Conservation (phyloP, 2,888 invertebrate genomes). For the Orchestes rusci region DNA sequence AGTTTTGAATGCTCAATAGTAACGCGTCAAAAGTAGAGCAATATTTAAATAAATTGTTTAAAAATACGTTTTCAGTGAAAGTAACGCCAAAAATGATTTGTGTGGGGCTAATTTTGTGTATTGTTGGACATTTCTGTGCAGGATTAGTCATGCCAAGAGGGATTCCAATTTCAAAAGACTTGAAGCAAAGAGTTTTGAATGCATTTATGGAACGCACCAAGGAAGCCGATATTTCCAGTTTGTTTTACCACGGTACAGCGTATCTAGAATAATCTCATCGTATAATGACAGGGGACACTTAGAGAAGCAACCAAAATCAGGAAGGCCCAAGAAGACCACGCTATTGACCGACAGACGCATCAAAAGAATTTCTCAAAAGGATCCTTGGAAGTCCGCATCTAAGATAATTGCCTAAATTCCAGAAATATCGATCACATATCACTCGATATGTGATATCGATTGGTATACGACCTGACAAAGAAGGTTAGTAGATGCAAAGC, state of each 20-base stretch:
- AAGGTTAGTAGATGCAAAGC: background rate
- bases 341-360: background rate
- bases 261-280: constrained; percentile 1
- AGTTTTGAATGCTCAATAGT: constrained; percentile 1
- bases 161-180: constrained; percentile 7
- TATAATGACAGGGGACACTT: background rate
- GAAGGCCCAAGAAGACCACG: background rate
- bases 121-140: constrained; percentile 3
- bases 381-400: background rate
- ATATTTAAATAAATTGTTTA: constrained; percentile 7
- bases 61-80: constrained; percentile 1
- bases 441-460: no score
- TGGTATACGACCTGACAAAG: constrained; percentile 1
- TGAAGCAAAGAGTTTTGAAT: constrained; percentile 7
- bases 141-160: constrained; percentile 3
- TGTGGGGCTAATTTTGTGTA: constrained; percentile 1
- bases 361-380: background rate
- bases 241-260: background rate
- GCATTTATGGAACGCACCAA: constrained; percentile 4
- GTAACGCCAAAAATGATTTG: background rate
- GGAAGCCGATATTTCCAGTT: constrained; percentile 4
- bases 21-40: constrained; percentile 4
- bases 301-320: background rate
- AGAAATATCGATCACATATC: no score
- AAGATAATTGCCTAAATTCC: background rate